Base-by-base conservation (phyloP, 2,113 vertebrate species). In the Otolemur garnettii region DNA sequence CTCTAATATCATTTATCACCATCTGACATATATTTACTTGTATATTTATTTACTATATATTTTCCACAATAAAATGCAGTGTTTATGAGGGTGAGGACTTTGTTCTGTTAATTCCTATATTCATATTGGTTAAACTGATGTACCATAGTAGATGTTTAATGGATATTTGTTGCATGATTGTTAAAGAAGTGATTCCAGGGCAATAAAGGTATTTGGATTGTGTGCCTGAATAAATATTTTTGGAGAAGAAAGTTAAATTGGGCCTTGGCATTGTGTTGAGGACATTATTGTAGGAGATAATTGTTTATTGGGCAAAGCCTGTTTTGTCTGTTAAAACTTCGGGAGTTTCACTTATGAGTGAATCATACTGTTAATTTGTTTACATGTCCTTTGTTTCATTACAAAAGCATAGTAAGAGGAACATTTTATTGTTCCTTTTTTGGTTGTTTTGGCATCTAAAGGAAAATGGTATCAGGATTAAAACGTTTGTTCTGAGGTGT, bases 321-420 rank as follows among this genome's bases (percentile, higher is more conserved):
- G 42, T 87, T 60, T 93, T 87, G 57, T 87, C 57, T 38, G 33
- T 55, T 95, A 88, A 85, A 60, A 93, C 72, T 71, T 90, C 92
- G 79, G 22, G 95, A 72, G 83, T 96, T 96, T 87, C 71, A 83
- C 88, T 97, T 94, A 75, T 75, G 42, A 95, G 84, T 97, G 91
- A 95, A 86, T 97, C 59, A 91, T 90, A 64, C 62, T 89, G 90
- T 80, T 95, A 60, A 33, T 93, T 97, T 97, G 90, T 97, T 92
- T 95, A 83, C 30, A 11, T 93, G 59, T 55, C 22, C 57, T 95
- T 84, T 87, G 13, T 94, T 7, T 75, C 60, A 81, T 91, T 9
- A 86, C 53, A 94, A 57, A 87, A 96, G 45, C 68, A 62, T 74
- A 82, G 35, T 86, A 45, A 91, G n/a, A 96, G 75, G 55, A 93